phyloP scores from a whole-genome alignment of 2,113 vertebrate genomes.

The Callaeas wilsoni region DNA sequence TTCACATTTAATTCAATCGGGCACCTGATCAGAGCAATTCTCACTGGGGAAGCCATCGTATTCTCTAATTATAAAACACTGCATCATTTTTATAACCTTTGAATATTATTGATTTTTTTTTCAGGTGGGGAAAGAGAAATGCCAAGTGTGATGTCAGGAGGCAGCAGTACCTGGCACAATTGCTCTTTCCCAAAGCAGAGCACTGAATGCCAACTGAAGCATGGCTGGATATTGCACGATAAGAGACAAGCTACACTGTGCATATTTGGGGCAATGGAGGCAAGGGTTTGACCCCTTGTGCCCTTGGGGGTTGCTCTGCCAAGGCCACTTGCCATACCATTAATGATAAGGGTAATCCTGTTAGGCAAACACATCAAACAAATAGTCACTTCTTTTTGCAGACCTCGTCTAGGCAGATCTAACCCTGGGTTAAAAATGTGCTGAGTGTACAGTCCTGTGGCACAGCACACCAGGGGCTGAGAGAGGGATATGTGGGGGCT shows the following conservation, averaged over 20 bases:
- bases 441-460: background rate
- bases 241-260: background rate
- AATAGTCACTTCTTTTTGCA: background rate
- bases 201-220: background rate
- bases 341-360: constrained; percentile 60
- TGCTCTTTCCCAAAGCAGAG: background rate
- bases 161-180: background rate
- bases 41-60: background rate
- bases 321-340: constrained; percentile 42
- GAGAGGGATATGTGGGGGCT: background rate
- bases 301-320: background rate
- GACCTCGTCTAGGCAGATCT: constrained; percentile 15
- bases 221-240: background rate
- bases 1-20: background rate
- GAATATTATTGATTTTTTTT: background rate
- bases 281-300: background rate
- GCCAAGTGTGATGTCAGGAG: background rate
- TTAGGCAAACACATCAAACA: constrained; percentile 50
- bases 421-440: constrained; percentile 14
- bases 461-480: background rate
- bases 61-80: background rate
- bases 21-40: background rate
- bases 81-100: background rate
- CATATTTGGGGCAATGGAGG: background rate
- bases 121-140: background rate